Percentiles rank a stretch among this genome's conserved stretches.
Evolutionary conservation across 2,113 vertebrate species (phyloP).

Genomic region (Microtus oregoni): DNA sequence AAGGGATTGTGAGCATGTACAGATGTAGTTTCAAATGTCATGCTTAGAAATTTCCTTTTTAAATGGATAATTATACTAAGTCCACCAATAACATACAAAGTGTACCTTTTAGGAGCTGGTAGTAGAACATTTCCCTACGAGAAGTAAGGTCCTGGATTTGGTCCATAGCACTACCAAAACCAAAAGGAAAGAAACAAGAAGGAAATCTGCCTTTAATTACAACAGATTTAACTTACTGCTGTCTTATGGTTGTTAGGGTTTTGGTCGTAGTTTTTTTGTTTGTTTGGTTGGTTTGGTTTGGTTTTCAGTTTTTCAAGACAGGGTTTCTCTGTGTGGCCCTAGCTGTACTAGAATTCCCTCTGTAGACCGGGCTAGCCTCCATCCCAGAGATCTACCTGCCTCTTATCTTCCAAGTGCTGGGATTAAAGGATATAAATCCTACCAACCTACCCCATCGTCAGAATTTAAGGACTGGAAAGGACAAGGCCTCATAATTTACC

Average conservation of each 20-base stretch:
- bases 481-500: not conserved
- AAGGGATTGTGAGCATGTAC: not conserved
- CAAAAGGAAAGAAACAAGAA: not conserved
- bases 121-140: not conserved
- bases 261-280: not conserved
- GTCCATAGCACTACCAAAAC: not conserved
- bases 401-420: not conserved
- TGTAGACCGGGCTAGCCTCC: not conserved
- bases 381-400: not conserved
- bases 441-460: not conserved
- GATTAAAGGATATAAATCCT: not conserved
- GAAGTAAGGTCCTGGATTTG: not conserved
- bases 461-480: not conserved
- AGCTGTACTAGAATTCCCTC: not conserved
- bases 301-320: not conserved
- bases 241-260: not conserved
- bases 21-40: not conserved
- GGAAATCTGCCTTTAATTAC: not conserved
- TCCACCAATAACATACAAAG: not conserved
- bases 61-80: not conserved
- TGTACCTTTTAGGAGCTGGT: not conserved
- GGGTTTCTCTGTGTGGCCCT: not conserved
- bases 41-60: not conserved
- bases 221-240: not conserved
- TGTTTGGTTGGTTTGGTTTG: not conserved